Evolutionary conservation across 2,797 vertebrate genomes (phyloP), one percentile per base, ranked within the genome.

Genomic region (Pagetopsis macropterus): DNA sequence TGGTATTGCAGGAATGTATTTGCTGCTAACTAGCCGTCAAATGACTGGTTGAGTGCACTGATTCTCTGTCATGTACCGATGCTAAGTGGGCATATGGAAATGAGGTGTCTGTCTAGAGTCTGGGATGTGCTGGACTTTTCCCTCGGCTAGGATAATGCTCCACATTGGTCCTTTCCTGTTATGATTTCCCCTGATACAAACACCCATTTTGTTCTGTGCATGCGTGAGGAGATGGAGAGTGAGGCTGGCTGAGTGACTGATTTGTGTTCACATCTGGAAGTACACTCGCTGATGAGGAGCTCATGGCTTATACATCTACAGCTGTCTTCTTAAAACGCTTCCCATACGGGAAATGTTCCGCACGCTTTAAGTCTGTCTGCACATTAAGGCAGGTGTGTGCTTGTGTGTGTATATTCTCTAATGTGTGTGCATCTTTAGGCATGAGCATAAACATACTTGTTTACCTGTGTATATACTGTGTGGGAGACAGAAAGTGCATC

Each of bases 241-340:
- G 54, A 62, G 41, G 44, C 65, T 33, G 64, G 65, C 41, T 5
- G 43, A 84, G 64, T 64, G 84, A 83, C 61, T 78, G 86, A 76
- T 79, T 51, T 76, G 79, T 59, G 66, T 63, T 80, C 89, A 91
- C 93, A 93, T 93, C 89, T 94, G 93, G 90, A 90, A 76, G 70
- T 43, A 19, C 46, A 56, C 65, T 75, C n/a, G 37, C 66, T 81
- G 84, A 78, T 68, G 78, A 76, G 65, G 75, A 77, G 75, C 68
- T 76, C 45, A 50, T 65, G 54, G 83, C 67, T 65, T 75, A 63
- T 75, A 72, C 67, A 58, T 74, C 81, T 75, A 74, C 84, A 83
- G 79, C 84, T 87, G 83, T 84, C 77, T 76, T 33, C 70, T 64
- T 57, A 60, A 86, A 88, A 75, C 81, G 81, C 72, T 58, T 58